phyloP scores from a whole-genome alignment of 2,113 vertebrate genomes.

The Tenebrosternarchus preto region DNA sequence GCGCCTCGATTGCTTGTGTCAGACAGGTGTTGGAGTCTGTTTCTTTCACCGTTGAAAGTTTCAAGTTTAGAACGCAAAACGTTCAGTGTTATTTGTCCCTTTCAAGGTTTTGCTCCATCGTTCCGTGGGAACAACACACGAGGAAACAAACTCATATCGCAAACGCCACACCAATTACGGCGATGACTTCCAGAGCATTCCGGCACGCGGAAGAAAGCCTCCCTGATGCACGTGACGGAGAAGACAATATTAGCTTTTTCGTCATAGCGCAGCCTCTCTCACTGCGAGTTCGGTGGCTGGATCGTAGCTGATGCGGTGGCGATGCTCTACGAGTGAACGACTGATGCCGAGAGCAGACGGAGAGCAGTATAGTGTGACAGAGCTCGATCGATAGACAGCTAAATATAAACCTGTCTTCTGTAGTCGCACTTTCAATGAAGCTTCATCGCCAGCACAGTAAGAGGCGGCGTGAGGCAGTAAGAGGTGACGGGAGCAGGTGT shows the following conservation, averaged over 20 bases:
- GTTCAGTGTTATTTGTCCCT: too few relatives aligned
- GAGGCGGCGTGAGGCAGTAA: not conserved
- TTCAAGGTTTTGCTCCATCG: too few relatives aligned
- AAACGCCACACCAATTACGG: conserved; percentile 20
- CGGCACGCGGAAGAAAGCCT: conserved; percentile 10
- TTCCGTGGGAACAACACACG: not conserved
- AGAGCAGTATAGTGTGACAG: conserved; percentile 49
- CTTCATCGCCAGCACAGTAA: conserved; percentile 41
- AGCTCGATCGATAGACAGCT: conserved; percentile 49
- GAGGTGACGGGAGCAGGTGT: not conserved
- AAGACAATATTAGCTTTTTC: not conserved
- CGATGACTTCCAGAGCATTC: conserved; percentile 30
- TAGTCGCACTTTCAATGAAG: conserved; percentile 61
- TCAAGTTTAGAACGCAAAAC: too few relatives aligned
- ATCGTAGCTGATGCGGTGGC: conserved; percentile 51
- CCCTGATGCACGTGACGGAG: not conserved
- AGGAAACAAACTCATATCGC: conserved; percentile 31
- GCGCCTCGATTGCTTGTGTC: too few relatives aligned
- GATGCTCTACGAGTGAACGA: conserved; percentile 24
- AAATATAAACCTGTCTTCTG: conserved; percentile 49
- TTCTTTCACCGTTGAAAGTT: too few relatives aligned
- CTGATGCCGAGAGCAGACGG: conserved; percentile 39
- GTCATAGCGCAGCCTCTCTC: conserved; percentile 39
- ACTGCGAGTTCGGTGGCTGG: conserved; percentile 51
- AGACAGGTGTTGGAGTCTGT: too few relatives aligned